Evolutionary conservation across 1,140 invertebrate genomes (phyloP), one percentile per base, ranked within the genome.

Genomic region (Habropoda laboriosa): DNA sequence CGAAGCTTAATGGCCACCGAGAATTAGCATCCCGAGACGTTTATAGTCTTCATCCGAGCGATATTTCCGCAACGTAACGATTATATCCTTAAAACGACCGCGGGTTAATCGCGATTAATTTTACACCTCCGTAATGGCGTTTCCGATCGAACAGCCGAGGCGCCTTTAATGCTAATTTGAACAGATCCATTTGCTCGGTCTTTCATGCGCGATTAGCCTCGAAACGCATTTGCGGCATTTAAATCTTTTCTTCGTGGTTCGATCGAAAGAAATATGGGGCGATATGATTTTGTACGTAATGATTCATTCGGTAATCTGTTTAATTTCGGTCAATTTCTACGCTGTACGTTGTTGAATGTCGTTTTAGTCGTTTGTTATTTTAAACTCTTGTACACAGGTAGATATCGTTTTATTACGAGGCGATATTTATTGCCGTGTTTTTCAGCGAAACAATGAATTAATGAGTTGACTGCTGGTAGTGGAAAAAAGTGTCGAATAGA

Each of bases 31-130:
- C n/a, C 55, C 16, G 13, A 6, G 21, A 27, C 40, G 13, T 72
- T 60, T 58, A 45, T 45, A 24, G n/a, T n/a, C 38, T 42, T 32
- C 24, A n/a, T 35, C 53, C 12, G 7, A 12, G 0, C 30, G 38
- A 72, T 58, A 72, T 58, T 58, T 71, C 38, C 51, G 12, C 8
- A 18, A 3, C 7, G 10, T 60, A 58, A 45, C 40, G 70, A 72
- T 35, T 45, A 51, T 35, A 6, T 5, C 40, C 30, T 18, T 30
- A 21, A 35, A 45, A 38, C 35, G 40, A 38, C 68, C 21, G 18
- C 16, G 27, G 24, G 30, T 61, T 60, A 73, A 47, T 49, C 70
- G 55, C 27, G 38, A 73, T 73, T 73, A 73, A 47, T 47, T 47
- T 60, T 60, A 73, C 30, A 57, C 30, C 40, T 27, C 10, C 12